phyloP scores from a whole-genome alignment of 2,888 invertebrate species.

The Lingula anatina region DNA sequence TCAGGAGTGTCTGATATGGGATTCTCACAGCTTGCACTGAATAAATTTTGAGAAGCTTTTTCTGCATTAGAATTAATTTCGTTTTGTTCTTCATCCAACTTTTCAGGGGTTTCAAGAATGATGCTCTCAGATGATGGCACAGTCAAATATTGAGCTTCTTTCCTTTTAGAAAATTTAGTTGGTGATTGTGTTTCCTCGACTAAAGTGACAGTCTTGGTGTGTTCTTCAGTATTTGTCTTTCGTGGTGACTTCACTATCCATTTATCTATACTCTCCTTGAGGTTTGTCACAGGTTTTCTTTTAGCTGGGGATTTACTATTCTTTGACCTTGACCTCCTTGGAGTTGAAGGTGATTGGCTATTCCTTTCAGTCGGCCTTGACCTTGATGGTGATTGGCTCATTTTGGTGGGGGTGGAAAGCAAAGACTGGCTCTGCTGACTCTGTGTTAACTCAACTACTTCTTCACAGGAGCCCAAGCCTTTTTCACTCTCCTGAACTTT shows the following conservation, averaged over 20 bases:
- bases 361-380: too few species aligned
- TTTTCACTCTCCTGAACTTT: too few species aligned
- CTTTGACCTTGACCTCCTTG: constrained; percentile 11
- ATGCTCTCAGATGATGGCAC: too few species aligned
- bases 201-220: constrained; percentile 14
- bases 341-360: constrained; percentile 3
- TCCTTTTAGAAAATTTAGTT: constrained; percentile 12
- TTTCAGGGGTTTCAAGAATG: constrained; percentile 30
- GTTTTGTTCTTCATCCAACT: not conserved
- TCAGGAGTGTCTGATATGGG: too few species aligned
- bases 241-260: constrained; percentile 23
- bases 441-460: too few species aligned
- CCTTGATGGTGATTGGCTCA: too few species aligned
- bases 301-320: constrained; percentile 15
- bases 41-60: too few species aligned
- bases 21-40: too few species aligned
- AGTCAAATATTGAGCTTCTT: too few species aligned
- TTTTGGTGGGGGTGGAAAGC: too few species aligned
- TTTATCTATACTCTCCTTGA: constrained; percentile 16
- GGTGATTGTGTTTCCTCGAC: constrained; percentile 40
- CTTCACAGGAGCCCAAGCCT: too few species aligned
- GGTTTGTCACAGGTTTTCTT: constrained; percentile 10
- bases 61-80: not conserved
- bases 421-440: too few species aligned
- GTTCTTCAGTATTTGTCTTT: constrained; percentile 3